Base-by-base conservation (phyloP, 2,797 vertebrate genomes). In the Hyperoplus immaculatus region DNA sequence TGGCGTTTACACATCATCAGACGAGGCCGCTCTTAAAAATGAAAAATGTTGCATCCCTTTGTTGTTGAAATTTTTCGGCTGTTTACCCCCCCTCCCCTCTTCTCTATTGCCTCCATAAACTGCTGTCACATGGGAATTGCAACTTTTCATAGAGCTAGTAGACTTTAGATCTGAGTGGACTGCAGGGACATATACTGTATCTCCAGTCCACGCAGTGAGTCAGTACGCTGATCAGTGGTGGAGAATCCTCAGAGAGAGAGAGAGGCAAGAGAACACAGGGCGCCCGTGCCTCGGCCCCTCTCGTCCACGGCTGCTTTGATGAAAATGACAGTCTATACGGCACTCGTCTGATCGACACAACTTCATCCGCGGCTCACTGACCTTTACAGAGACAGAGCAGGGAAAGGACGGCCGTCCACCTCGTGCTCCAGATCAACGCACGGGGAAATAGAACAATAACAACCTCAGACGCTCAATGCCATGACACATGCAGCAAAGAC, bases 361-460 rank as follows among this genome's bases (percentile, higher is more conserved):
- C 88, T 91, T 91, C 87, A 92, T 92, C 82, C 63, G 47, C 70
- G 64, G 88, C 83, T 88, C 84, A 43, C 85, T 94, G 93, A 95
- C 94, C 94, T 95, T 95, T 94, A 69, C 64, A 39, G 69, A 77
- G 80, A 72, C 29, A 29, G 75, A 85, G 83, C 81, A 63, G 76
- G 54, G 18, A 75, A 74, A 82, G 66, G 84, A 80, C 49, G 50
- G 78, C 72, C 65, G 65, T 82, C 87, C 85, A 83, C 86, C 79
- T 85, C 62, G 56, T 66, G 6, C 60, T 8, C 29, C 77, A 86
- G 73, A 90, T 90, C 87, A 85, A 88, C 80, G 67, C 74, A 21
- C 72, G 46, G 43, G 77, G 82, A 88, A 83, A 90, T 84, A 81
- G 86, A 90, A 90, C 88, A 91, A 91, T 81, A 88, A 80, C 85